Base-by-base conservation (phyloP, 1,140 invertebrate species). In the Heliconius eleuchia region DNA sequence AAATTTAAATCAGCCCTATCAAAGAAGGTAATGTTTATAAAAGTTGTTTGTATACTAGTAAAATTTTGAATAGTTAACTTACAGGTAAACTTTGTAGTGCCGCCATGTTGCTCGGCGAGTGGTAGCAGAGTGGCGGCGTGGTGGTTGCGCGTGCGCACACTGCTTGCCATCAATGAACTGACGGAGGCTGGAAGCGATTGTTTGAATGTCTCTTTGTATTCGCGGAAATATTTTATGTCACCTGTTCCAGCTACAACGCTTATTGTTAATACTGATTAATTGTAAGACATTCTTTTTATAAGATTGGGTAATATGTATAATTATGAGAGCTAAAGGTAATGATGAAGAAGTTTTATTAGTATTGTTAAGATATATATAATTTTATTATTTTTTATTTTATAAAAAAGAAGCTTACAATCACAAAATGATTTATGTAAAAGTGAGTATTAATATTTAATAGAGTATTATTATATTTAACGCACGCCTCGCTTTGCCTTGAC, bases 31-130 rank as follows among this genome's bases (percentile, higher is more conserved):
- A 13, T 30, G 3, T 27, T 23, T 57, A 23, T 3, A 9, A n/a
- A 57, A 23, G 72, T 57, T 76, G 66, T 79, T 82, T 79, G 71
- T 82, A 80, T 78, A 80, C 70, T 80, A 84, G 81, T 83, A 46
- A 81, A 81, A 74, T 76, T 84, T 83, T 84, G 39, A 72, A 27
- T 39, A 4, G 18, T 82, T 52, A 87, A 93, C 89, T 91, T 83
- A 92, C 91, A 79, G 84, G 88, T 80, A 88, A 72, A 83, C 82
- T 84, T 71, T 84, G 86, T 80, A 82, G 80, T 78, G 83, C 77
- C 80, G 87, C 82, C 91, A 93, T 91, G 90, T 89, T 92, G 92
- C 79, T 77, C 89, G 88, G 83, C 90, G 91, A 87, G 81, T 89
- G 87, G 85, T 89, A 74, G 84, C 82, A 71, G 88, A 93, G 88